Conservation (phyloP, 2,797 vertebrate species). For the Chrysocyon brachyurus region DNA sequence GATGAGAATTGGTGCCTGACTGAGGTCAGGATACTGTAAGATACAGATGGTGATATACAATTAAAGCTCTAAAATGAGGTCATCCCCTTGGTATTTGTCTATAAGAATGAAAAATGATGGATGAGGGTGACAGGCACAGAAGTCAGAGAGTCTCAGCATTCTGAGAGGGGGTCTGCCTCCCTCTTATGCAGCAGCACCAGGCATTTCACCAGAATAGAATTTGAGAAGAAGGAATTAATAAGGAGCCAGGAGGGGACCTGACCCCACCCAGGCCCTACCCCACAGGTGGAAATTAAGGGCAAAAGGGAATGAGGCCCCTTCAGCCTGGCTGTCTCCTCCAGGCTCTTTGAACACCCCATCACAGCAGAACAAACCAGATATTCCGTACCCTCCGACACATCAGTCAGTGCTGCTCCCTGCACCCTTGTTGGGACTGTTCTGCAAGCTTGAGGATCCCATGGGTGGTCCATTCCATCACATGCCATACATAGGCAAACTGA, state of each 20-base stretch:
- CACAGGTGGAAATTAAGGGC: background rate
- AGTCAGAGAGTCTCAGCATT: background rate
- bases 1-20: background rate
- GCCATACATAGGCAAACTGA: accelerated
- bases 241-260: background rate
- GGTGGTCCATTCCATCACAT: background rate
- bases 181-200: background rate
- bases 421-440: background rate
- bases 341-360: background rate
- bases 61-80: background rate
- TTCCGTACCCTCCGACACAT: background rate
- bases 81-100: background rate
- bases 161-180: background rate
- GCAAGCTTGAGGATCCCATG: background rate
- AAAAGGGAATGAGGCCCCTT: background rate
- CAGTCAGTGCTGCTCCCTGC: background rate
- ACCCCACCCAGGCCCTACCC: background rate
- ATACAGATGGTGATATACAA: background rate
- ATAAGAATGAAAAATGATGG: background rate
- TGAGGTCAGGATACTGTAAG: background rate
- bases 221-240: background rate
- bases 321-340: background rate
- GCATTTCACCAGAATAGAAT: background rate
- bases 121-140: background rate
- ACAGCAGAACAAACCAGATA: background rate